These are phyloP conservation scores for Belgica antarctica DNA, from an alignment of 2,888 invertebrate species.

Conservation along the genomic window DNA sequence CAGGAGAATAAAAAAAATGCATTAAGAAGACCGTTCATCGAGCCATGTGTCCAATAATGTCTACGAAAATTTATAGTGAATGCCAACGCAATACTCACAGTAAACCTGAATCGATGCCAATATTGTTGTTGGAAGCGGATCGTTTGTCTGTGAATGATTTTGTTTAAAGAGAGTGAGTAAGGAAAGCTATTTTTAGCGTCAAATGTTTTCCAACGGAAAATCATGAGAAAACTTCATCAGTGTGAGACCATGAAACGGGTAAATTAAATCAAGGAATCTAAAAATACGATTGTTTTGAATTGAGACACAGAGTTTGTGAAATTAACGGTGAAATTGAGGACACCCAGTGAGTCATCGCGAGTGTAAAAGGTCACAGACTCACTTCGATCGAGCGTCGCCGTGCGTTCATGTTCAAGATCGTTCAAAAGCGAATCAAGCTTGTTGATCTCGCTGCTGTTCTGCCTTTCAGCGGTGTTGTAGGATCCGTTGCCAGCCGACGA, in stretches of 20 bases:
- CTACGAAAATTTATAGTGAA: conserved; percentile 1
- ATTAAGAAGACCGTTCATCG: neutral
- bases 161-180: conserved; percentile 14
- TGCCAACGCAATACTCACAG: conserved; percentile 45
- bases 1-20: conserved; percentile 13
- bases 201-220: conserved; percentile 3
- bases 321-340: no score
- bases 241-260: conserved; percentile 3
- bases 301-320: no score
- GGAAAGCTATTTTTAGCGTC: conserved; percentile 22
- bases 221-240: neutral
- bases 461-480: neutral
- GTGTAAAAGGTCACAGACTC: conserved; percentile 33
- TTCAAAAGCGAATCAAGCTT: conserved; percentile 73
- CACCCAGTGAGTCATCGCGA: no score
- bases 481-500: conserved; percentile 47
- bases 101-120: conserved; percentile 46
- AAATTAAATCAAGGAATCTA: neutral
- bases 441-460: conserved; percentile 63
- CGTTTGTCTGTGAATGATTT: conserved; percentile 45
- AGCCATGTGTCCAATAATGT: neutral
- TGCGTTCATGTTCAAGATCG: conserved; percentile 62
- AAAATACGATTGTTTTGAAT: conserved; percentile 6
- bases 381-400: conserved; percentile 51
- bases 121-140: conserved; percentile 44